phyloP scores from a whole-genome alignment of 2,888 invertebrate genomes.

The Tromatobia lineatoria region DNA sequence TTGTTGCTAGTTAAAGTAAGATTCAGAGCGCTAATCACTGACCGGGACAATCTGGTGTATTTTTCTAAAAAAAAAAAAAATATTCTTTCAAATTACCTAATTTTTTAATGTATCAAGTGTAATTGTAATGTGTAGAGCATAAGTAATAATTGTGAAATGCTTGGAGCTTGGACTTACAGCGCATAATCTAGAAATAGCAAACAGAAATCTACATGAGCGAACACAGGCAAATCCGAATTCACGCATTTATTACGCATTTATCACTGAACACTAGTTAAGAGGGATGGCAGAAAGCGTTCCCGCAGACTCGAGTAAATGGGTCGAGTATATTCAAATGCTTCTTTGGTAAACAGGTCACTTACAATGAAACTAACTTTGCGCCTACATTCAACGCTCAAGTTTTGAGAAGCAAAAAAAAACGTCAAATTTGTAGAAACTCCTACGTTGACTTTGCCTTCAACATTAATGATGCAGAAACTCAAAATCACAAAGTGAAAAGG shows the following conservation, averaged over 20 bases:
- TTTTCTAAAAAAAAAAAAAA: no score
- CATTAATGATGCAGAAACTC: neutral
- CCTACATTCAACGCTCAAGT: neutral
- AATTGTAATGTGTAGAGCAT: neutral
- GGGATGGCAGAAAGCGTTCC: slow-evolving; percentile 27
- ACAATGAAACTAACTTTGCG: neutral
- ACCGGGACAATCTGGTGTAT: no score
- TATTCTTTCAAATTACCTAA: neutral
- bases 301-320: slow-evolving; percentile 50
- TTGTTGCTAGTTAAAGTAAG: no score
- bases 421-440: neutral
- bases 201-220: slow-evolving; percentile 9
- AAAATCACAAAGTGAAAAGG: neutral
- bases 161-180: neutral
- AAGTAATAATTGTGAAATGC: neutral
- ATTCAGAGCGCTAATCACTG: no score
- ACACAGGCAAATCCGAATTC: slow-evolving; percentile 22
- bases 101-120: neutral
- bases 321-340: slow-evolving; percentile 52
- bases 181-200: neutral
- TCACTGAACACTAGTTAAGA: slow-evolving; percentile 18
- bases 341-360: neutral
- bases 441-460: neutral
- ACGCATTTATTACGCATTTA: slow-evolving; percentile 54
- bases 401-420: neutral